These are phyloP conservation scores for Akabosia matsudoensis DNA, from an alignment of 1,140 invertebrate genomes.

Conservation along the genomic window DNA sequence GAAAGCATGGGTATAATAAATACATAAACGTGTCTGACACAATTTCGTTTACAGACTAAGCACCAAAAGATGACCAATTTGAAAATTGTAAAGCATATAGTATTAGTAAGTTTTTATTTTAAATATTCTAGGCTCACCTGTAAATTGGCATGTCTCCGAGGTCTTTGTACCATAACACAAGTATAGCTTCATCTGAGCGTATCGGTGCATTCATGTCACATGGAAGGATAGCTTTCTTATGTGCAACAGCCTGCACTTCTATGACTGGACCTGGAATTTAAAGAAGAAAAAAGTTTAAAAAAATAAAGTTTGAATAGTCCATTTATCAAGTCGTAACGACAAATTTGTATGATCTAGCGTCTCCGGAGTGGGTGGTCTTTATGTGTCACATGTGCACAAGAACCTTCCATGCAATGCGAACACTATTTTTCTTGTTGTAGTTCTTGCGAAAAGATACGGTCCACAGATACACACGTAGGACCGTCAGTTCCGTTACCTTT, in stretches of 20 bases:
- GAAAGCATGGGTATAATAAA: no score
- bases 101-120: no score
- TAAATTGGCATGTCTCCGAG: slow-evolving; percentile 47
- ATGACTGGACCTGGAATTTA: slow-evolving; percentile 59
- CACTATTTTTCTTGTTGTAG: neutral
- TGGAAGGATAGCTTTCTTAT: slow-evolving; percentile 60
- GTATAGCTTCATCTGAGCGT: slow-evolving; percentile 59
- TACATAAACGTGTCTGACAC: no score
- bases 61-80: no score
- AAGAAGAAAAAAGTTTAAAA: slow-evolving; percentile 9
- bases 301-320: neutral
- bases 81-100: no score
- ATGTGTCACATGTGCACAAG: no score
- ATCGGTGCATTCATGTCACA: slow-evolving; percentile 62
- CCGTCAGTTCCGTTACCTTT: neutral
- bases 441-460: neutral
- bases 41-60: no score
- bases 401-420: neutral
- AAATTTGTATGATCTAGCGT: neutral
- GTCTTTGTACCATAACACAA: slow-evolving; percentile 63
- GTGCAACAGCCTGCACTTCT: slow-evolving; percentile 59
- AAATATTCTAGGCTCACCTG: no score
- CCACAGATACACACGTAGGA: neutral
- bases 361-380: no score
- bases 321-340: slow-evolving; percentile 13